A percentile compares a stretch with the other conserved stretches of the same genome.
These are phyloP conservation scores for Trichosurus vulpecula DNA, from an alignment of 2,797 vertebrate genomes.

Conservation along the genomic window DNA sequence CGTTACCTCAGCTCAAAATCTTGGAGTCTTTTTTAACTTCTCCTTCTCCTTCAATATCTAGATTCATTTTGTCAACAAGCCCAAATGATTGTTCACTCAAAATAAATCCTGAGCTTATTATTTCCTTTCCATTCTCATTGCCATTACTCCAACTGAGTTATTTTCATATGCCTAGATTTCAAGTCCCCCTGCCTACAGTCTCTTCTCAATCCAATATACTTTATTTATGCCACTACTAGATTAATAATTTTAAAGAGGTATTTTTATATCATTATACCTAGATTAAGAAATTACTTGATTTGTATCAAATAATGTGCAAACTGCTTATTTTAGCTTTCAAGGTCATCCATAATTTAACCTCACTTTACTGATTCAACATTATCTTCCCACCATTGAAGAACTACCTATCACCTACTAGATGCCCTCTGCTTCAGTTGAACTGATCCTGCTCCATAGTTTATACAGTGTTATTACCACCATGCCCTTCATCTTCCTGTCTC, in stretches of 20 bases:
- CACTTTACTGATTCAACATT: background rate
- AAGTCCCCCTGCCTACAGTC: background rate
- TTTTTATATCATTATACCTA: background rate
- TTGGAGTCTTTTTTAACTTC: background rate
- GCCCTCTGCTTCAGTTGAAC: background rate
- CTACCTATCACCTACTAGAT: background rate
- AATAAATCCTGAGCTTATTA: background rate
- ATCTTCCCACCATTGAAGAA: background rate
- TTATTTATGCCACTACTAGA: background rate
- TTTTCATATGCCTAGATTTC: background rate
- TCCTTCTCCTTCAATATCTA: background rate
- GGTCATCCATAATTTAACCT: background rate
- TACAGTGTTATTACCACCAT: background rate
- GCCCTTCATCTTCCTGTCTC: background rate
- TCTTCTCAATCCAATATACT: background rate
- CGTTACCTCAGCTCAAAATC: background rate
- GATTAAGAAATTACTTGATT: background rate
- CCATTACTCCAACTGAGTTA: background rate
- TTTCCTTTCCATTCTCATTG: background rate
- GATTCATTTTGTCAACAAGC: background rate
- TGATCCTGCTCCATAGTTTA: background rate
- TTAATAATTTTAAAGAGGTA: background rate
- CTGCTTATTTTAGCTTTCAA: background rate
- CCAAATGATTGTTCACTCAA: background rate
- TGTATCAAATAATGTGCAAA: background rate